Base-by-base conservation (phyloP, 2,797 vertebrate species). In the Neosilurus hyrtlii region DNA sequence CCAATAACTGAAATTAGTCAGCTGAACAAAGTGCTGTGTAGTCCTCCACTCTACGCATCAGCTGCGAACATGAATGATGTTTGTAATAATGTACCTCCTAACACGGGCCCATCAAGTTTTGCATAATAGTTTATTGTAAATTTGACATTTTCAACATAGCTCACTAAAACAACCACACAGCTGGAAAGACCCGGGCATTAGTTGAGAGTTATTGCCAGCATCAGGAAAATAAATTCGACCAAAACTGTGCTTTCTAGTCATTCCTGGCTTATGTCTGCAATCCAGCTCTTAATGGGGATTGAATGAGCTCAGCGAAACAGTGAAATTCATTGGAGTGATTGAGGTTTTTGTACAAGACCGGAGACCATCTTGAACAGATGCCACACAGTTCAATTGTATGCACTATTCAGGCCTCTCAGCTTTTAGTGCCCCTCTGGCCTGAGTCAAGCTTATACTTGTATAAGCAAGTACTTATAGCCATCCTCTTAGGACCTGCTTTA, bases 281-380 rank as follows among this genome's bases (percentile, higher is more conserved):
- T 77, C 30, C 62, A 72, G 30, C 76, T 20, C 8, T 74, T 84
- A 84, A 72, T 62, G 26, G 20, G 49, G 68, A 66, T 79, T 78
- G 67, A 85, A 87, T 80, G 74, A 83, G 78, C 73, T 79, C 65
- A 82, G 81, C 77, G 79, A 87, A 83, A 77, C 79, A 79, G 82
- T 62, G 59, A 79, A 79, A 87, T 79, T 52, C 66, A 85, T 26
- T 82, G 75, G 62, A 37, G 24, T 83, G 81, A 85, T 79, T 54
- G 30, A 84, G 68, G 61, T 75, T 72, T 75, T 72, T 35, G 70
- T 78, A 71, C 62, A 77, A 74, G 78, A 57, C 83, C 62, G 73
- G 72, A 74, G 72, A 82, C 75, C 61, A 65, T 80, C 54, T 62
- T 65, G 52, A 88, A 84, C 43, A 18, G 67, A 79, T 82, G 57